Percentiles rank a stretch among this genome's conserved stretches.
These are phyloP conservation scores for Spodoptera picta DNA, from an alignment of 2,888 invertebrate species.

Conservation along the genomic window DNA sequence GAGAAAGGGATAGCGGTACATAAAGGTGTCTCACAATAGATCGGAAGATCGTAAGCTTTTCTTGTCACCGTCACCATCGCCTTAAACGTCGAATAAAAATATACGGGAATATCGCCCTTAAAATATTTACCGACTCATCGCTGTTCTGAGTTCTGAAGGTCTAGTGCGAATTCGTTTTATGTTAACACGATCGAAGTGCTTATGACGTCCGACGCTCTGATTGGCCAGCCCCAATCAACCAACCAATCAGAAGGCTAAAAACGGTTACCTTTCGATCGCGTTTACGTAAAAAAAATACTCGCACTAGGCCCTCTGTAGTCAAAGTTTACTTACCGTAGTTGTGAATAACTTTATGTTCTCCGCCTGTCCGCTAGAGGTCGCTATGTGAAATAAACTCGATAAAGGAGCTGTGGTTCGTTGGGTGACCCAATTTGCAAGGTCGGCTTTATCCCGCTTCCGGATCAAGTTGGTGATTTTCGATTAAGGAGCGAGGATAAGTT, in stretches of 20 bases:
- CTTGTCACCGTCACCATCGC: slow-evolving; percentile 29
- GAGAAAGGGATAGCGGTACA: slow-evolving; percentile 12
- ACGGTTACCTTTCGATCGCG: no score
- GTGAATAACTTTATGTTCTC: slow-evolving; percentile 49
- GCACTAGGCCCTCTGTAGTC: background rate
- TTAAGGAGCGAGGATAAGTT: slow-evolving; percentile 53
- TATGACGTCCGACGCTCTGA: no score
- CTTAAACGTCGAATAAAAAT: slow-evolving; percentile 52
- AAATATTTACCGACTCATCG: slow-evolving; percentile 50
- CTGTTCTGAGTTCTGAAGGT: slow-evolving; percentile 9
- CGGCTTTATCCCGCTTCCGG: slow-evolving; percentile 46
- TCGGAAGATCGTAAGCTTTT: slow-evolving; percentile 19
- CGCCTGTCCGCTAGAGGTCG: slow-evolving; percentile 35
- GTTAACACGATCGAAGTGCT: no score
- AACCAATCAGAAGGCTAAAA: no score
- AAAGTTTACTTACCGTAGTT: slow-evolving; percentile 41
- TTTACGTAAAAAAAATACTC: no score
- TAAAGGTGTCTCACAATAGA: slow-evolving; percentile 42
- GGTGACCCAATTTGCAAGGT: slow-evolving; percentile 67
- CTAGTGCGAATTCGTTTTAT: no score
- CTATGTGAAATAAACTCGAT: slow-evolving; percentile 47
- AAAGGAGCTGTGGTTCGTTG: slow-evolving; percentile 60
- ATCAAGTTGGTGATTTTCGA: slow-evolving; percentile 60
- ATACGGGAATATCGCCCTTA: slow-evolving; percentile 41
- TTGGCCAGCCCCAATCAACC: no score